These are phyloP conservation scores for Hyperoplus immaculatus DNA, from an alignment of 2,797 vertebrate species.

Conservation along the genomic window DNA sequence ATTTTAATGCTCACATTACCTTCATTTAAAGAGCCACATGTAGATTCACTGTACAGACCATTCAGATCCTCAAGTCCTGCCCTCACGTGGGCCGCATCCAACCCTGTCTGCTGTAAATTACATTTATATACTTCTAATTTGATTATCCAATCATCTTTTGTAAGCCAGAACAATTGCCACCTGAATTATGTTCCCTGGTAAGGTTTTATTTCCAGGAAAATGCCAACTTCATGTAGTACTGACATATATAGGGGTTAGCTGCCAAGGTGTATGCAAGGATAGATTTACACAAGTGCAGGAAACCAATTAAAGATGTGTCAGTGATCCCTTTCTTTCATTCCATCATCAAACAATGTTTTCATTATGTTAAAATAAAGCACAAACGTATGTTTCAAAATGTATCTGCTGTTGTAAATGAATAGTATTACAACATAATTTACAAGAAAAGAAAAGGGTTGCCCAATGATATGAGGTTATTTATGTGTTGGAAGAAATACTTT, in stretches of 20 bases:
- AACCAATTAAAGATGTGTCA: not conserved
- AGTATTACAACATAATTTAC: not conserved
- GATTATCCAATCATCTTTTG: constrained; percentile 50
- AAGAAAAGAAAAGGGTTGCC: not conserved
- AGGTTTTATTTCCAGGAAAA: constrained; percentile 16
- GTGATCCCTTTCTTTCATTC: not conserved
- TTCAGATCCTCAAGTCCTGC: not conserved
- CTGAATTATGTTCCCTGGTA: constrained; percentile 48
- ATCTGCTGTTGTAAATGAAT: not conserved
- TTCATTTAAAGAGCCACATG: constrained; percentile 10
- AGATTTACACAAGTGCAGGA: not conserved
- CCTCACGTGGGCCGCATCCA: constrained; percentile 22
- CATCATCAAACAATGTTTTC: constrained; percentile 2
- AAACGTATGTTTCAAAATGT: not conserved
- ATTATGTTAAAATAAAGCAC: not conserved
- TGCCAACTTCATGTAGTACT: constrained; percentile 4
- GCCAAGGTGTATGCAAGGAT: constrained; percentile 2
- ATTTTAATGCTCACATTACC: constrained; percentile 32
- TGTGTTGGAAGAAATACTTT: too few species aligned
- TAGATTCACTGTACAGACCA: not conserved
- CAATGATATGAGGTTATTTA: not conserved
- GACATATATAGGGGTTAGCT: not conserved
- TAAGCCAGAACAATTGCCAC: constrained; percentile 38
- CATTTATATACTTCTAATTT: constrained; percentile 44
- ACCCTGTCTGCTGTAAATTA: constrained; percentile 25